Evolutionary conservation across 2,888 invertebrate genomes (phyloP), one percentile per base, ranked within the genome.

Genomic region (Salpingus planirostris): DNA sequence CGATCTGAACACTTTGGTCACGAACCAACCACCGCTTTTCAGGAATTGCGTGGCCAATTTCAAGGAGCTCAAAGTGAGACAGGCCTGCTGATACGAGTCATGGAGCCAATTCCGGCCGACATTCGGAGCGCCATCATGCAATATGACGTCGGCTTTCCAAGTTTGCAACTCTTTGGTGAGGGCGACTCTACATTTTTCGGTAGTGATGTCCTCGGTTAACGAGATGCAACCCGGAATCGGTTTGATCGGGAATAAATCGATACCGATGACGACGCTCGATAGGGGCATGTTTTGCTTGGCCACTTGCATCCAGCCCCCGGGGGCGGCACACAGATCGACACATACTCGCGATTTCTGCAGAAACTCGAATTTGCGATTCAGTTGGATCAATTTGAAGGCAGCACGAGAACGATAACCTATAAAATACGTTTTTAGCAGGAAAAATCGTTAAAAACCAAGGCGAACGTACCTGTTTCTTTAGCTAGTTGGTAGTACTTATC

Each of bases 231-330:
- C 93, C 1, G 86, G 82, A 29, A 99, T 83, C 0, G 87, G 69
- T 53, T 81, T 83, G 43, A 98, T 98, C 0, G 96, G 91, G 51
- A 83, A 95, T 58, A 99, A 74, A 74, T 99, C 98, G 15, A 99
- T 86, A 31, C 96, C 95, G 28, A 98, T 72, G 8, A 97, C 89
- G 31, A 96, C 73, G 57, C 92, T 92, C 3, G 95, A 93, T 0
- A 95, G 76, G 0, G 98, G 97, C 91, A 97, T 96, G 60, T 93
- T 90, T 62, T 98, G 87, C 52, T 86, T 83, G 27, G 96, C 97
- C 31, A 98, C 97, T 67, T 91, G 98, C 83, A 97, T 89, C 97
- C 98, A 97, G 49, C 96, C 96, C 57, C 97, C 97, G 1, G 98
- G 98, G 1, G 98, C 98, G 8, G 98, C 98, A 68, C 98, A 99